These are phyloP conservation scores for Empidonax traillii DNA, from an alignment of 2,113 vertebrate species.

Conservation along the genomic window DNA sequence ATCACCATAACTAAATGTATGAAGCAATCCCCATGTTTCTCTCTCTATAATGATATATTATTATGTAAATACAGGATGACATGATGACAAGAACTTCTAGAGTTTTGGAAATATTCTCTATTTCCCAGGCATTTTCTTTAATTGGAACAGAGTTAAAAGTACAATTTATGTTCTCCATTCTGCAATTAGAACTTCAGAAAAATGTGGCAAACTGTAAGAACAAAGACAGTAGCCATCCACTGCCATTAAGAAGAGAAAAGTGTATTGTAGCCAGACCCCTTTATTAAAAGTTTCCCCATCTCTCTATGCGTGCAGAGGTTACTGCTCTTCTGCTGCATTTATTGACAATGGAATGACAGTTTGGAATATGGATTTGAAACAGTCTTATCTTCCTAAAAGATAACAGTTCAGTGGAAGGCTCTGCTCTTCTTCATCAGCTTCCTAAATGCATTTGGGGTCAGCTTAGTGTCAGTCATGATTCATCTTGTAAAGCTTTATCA, in stretches of 20 bases:
- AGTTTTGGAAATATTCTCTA: background rate
- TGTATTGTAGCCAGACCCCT: background rate
- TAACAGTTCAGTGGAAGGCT: background rate
- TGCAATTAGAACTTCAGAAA: conserved; percentile 21
- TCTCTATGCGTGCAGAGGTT: conserved; percentile 5
- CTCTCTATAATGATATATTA: background rate
- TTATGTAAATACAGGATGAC: conserved; percentile 1
- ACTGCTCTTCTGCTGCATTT: conserved; percentile 31
- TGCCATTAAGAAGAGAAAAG: conserved; percentile 6
- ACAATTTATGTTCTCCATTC: background rate
- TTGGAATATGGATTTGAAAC: conserved; percentile 52
- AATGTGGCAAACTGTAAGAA: background rate
- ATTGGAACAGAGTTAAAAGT: background rate
- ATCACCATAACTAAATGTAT: background rate
- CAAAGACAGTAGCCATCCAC: background rate
- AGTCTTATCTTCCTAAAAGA: conserved; percentile 20
- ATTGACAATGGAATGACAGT: conserved; percentile 18
- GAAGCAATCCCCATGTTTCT: background rate
- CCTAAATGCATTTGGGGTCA: conserved; percentile 50
- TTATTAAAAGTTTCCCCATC: conserved; percentile 54
- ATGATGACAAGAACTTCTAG: background rate
- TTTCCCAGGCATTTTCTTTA: background rate
- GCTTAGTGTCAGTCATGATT: conserved; percentile 41
- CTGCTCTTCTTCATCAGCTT: conserved; percentile 47
- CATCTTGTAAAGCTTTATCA: conserved; percentile 48